These are phyloP conservation scores for Fabriciana adippe DNA, from an alignment of 2,888 invertebrate genomes.

Conservation along the genomic window DNA sequence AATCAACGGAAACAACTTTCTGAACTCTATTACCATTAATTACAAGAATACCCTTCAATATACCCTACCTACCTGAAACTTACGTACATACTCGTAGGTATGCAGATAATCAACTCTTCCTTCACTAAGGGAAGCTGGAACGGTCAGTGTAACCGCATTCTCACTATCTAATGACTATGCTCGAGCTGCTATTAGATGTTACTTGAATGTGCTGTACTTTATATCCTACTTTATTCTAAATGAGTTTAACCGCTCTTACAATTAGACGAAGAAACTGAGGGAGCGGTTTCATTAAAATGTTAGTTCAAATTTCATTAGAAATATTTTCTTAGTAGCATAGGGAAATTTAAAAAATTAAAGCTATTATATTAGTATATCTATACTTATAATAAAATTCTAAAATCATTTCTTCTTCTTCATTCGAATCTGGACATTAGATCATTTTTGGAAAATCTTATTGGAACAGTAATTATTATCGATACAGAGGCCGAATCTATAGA, in stretches of 20 bases:
- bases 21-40: slow-evolving; percentile 14
- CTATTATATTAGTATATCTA: too few species aligned
- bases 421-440: too few species aligned
- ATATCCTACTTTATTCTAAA: slow-evolving; percentile 17
- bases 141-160: slow-evolving; percentile 27
- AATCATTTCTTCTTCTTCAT: too few species aligned
- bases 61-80: slow-evolving; percentile 11
- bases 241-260: slow-evolving; percentile 17
- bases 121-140: slow-evolving; percentile 11
- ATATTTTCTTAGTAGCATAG: not conserved
- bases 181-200: slow-evolving; percentile 24
- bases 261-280: slow-evolving; percentile 10
- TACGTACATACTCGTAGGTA: not conserved
- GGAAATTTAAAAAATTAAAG: not conserved
- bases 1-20: not conserved
- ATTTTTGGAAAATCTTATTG: too few species aligned
- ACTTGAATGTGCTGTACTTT: slow-evolving; percentile 19
- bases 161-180: slow-evolving; percentile 31
- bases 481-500: too few species aligned
- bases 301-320: slow-evolving; percentile 13
- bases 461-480: too few species aligned
- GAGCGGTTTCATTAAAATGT: slow-evolving; percentile 10
- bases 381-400: too few species aligned
- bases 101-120: slow-evolving; percentile 17
- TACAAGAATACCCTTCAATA: slow-evolving; percentile 2